Conservation (phyloP, 2,797 vertebrate genomes). For the Pangasius macronema region DNA sequence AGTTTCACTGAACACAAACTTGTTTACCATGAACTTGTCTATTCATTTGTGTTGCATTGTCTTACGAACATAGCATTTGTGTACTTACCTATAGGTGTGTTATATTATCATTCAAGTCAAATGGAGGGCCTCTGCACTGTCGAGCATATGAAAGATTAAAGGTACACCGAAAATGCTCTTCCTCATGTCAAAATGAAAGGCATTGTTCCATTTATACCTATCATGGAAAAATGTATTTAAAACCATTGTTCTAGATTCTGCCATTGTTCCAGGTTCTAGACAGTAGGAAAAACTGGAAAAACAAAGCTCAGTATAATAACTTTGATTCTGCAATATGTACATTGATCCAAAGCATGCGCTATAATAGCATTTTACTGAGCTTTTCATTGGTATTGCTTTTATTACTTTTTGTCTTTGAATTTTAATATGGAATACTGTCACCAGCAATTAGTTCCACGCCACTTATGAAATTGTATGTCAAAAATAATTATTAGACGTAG, state of each 20-base stretch:
- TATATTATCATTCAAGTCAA: no score
- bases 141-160: background rate
- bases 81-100: no score
- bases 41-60: no score
- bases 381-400: background rate
- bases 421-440: background rate
- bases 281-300: background rate
- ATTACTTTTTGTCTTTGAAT: background rate
- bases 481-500: slow-evolving; percentile 8
- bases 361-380: background rate
- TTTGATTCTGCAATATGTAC: background rate
- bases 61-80: no score
- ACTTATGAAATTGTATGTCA: background rate
- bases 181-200: background rate
- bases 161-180: background rate
- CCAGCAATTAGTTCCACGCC: background rate
- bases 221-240: background rate
- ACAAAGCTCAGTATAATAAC: background rate
- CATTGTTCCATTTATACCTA: background rate
- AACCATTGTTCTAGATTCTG: slow-evolving; percentile 2
- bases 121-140: background rate
- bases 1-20: no score
- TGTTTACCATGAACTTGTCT: no score
- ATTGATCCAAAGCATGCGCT: background rate
- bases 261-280: slow-evolving; percentile 6